Base-by-base conservation (phyloP, 2,797 vertebrate species). In the Oryzias sinensis region DNA sequence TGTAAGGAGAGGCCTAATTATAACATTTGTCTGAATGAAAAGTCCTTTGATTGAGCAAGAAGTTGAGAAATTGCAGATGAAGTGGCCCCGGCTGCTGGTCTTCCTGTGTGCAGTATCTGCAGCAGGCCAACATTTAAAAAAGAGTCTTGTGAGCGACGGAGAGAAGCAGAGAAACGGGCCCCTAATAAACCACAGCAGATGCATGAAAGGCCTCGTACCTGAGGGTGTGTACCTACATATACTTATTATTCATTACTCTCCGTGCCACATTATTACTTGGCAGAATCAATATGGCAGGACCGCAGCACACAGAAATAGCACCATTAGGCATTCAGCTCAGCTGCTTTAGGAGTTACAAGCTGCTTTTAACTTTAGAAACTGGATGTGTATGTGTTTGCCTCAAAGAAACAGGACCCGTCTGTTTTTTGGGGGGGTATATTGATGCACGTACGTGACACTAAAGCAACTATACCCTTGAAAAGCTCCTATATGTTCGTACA, bases 231-330 rank as follows among this genome's bases (percentile, higher is more conserved):
- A 78, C 81, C 71, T 83, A 82, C 79, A 81, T 81, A 75, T 76
- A 87, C 82, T 85, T 89, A 84, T 87, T 88, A 87, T 87, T 88
- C 83, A 87, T 87, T 85, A 81, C 81, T 87, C 79, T 53, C 74
- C 72, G 74, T 84, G 77, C 74, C 83, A 83, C 82, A 81, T 85
- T 83, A 87, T 83, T 86, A 83, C 79, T 79, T 80, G 72, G 84
- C 82, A 83, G 81, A 88, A 85, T 86, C 82, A 88, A 90, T 88
- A 88, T 83, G 59, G 56, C 54, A 80, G 73, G 79, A 70, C 59
- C 13, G 37, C 72, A 58, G 69, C 82, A 76, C 83, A 80, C 69
- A 80, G 63, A 70, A 74, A 81, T 79, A 69, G 72, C 64, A 2
- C 52, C 81, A 83, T 88, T 85, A 83, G 52, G 74, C 59, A 87